Evolutionary conservation across 2,113 vertebrate genomes (phyloP).

Genomic region (Passerina amoena): DNA sequence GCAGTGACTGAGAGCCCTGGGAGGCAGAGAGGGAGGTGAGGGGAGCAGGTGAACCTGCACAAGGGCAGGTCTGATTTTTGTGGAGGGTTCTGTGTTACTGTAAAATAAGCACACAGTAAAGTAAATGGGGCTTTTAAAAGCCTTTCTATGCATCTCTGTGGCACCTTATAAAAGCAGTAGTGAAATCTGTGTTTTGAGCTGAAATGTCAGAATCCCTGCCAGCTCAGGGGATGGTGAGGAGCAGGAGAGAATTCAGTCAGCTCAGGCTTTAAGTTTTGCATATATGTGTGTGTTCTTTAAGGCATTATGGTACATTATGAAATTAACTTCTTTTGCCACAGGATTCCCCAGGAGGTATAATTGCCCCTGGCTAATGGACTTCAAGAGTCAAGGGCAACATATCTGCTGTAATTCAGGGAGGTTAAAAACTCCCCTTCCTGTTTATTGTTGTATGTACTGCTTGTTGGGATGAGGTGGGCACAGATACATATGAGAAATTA

Average conservation of each 20-base stretch:
- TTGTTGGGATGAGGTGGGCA: neutral
- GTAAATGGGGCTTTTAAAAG: neutral
- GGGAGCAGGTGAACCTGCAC: rapidly evolving
- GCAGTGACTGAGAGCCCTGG: neutral
- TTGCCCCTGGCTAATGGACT: neutral
- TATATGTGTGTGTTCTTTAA: neutral
- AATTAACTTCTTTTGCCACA: neutral
- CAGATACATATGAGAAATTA: neutral
- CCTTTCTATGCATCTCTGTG: neutral
- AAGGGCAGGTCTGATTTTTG: neutral
- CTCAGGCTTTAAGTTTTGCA: neutral
- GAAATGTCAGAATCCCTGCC: neutral
- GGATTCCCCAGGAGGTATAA: neutral
- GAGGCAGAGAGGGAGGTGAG: neutral
- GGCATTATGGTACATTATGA: neutral
- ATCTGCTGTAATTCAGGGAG: neutral
- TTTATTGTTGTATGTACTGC: neutral
- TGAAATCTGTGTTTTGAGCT: neutral
- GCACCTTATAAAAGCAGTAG: neutral
- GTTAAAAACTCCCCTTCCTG: neutral
- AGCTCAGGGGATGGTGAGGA: neutral
- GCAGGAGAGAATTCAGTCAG: neutral
- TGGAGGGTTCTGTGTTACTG: neutral
- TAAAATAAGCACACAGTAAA: neutral
- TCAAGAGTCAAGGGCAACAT: neutral